Evolutionary conservation across 2,113 vertebrate species (phyloP).

Genomic region (Mobula birostris): DNA sequence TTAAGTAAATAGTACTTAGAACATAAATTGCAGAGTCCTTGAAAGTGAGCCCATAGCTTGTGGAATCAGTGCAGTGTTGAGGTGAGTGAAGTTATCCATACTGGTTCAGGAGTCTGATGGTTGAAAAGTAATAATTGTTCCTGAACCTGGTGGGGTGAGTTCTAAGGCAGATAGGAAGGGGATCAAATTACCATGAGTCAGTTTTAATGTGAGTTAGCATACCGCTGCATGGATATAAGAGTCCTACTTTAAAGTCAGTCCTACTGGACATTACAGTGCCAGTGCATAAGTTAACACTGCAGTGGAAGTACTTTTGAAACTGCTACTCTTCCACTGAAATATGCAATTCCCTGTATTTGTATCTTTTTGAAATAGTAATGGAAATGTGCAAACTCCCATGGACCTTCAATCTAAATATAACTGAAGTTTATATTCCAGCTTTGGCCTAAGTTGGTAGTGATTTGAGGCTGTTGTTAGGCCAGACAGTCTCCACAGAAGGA

Average conservation of each 20-base stretch:
- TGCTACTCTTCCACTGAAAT: not conserved
- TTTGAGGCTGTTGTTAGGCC: not conserved
- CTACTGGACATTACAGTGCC: not conserved
- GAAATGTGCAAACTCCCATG: not conserved
- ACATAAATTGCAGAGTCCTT: too few species aligned
- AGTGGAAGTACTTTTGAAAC: not conserved
- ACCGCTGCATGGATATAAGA: not conserved
- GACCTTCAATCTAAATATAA: not conserved
- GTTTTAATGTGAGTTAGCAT: not conserved
- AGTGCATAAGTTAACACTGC: not conserved
- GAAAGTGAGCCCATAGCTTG: too few species aligned
- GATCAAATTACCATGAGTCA: conserved; percentile 13
- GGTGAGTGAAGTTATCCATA: too few species aligned
- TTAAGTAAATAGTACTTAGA: too few species aligned
- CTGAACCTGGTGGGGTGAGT: too few species aligned
- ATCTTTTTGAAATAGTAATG: not conserved
- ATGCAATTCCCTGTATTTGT: not conserved
- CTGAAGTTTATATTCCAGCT: not conserved
- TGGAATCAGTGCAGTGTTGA: too few species aligned
- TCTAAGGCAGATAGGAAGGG: not conserved
- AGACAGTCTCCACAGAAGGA: not conserved
- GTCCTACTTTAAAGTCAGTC: not conserved
- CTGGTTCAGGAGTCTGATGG: too few species aligned
- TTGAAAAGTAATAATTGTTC: too few species aligned
- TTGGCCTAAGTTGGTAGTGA: not conserved